A percentile compares a stretch with the other conserved stretches of the same genome.
Conservation (phyloP, 2,888 invertebrate genomes). For the Tillus elongatus region DNA sequence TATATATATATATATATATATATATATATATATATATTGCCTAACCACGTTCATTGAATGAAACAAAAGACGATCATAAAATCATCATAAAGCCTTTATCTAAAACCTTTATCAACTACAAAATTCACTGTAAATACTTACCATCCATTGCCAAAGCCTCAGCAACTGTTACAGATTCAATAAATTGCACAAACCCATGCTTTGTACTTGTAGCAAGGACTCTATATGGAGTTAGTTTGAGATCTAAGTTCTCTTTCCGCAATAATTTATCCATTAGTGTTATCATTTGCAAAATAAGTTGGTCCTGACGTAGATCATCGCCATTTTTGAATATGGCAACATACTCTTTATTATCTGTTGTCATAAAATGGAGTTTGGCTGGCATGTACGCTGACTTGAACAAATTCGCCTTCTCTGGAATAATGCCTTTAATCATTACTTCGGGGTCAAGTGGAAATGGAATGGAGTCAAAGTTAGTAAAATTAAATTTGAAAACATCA, state of each 20-base stretch:
- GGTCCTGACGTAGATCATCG: constrained; percentile 95
- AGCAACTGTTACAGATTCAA: constrained; percentile 87
- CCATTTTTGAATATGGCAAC: constrained; percentile 96
- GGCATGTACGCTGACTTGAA: constrained; percentile 98
- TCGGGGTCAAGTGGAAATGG: constrained; percentile 93
- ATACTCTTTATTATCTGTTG: constrained; percentile 73
- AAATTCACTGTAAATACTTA: constrained; percentile 9
- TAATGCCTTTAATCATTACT: constrained; percentile 77
- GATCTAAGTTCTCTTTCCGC: constrained; percentile 87
- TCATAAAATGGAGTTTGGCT: constrained; percentile 78
- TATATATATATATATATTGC: no score
- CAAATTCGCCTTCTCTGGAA: constrained; percentile 80
- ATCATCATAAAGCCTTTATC: no score
- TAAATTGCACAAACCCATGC: constrained; percentile 93
- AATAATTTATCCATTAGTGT: constrained; percentile 95
- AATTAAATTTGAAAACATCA: constrained; percentile 75
- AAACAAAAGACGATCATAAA: no score
- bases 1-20: no score
- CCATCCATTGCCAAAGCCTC: constrained; percentile 82
- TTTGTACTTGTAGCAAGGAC: constrained; percentile 93
- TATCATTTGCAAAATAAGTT: constrained; percentile 94
- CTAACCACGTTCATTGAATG: no score
- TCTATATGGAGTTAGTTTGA: constrained; percentile 91
- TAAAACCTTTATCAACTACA: not conserved
- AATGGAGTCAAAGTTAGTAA: constrained; percentile 82